Evolutionary conservation across 2,797 vertebrate genomes (phyloP), one percentile per base, ranked within the genome.

Genomic region (Enteromius argenteus): DNA sequence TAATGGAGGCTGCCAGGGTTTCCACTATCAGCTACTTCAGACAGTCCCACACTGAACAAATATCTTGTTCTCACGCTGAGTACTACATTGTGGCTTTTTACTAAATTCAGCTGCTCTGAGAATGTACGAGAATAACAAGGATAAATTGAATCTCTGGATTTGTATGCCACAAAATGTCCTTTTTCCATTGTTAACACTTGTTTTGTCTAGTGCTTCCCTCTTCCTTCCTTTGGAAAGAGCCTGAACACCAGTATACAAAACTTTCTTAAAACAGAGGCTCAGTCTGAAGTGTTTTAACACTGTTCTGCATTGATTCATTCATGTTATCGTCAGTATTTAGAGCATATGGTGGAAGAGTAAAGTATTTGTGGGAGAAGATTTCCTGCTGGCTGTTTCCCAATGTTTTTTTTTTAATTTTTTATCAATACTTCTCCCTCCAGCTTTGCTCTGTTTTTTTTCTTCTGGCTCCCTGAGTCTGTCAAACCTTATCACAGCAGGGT

Each of bases 271-370:
- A 72, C 60, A 56, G 58, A 35, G 30, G 23, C 8, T 68, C n/a
- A 17, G 42, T 71, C 51, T 77, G 3, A 69, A 62, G n/a, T 78
- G 73, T 39, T 80, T 44, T 76, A 13, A 68, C 10, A 67, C 15
- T 37, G 17, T 66, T 74, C 58, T 81, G 32, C 19, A 44, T 67
- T 69, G 67, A 27, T 53, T 64, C 19, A 17, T 56, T 64, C n/a
- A 17, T 32, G 27, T 58, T 79, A 23, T 72, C 85, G 27, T 88
- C 68, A 56, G 39, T 60, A 64, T 32, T 46, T 19, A 86, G 44
- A 72, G 83, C 84, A 89, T 81, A 85, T 88, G 85, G 83, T 62
- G 72, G 35, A 39, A 67, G 74, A 68, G 66, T 84, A 85, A 81
- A 75, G 74, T 60, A 42, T 66, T 49, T 51, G 62, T 82, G 79